phyloP scores from a whole-genome alignment of 2,888 invertebrate species.

The Molanna angustata region DNA sequence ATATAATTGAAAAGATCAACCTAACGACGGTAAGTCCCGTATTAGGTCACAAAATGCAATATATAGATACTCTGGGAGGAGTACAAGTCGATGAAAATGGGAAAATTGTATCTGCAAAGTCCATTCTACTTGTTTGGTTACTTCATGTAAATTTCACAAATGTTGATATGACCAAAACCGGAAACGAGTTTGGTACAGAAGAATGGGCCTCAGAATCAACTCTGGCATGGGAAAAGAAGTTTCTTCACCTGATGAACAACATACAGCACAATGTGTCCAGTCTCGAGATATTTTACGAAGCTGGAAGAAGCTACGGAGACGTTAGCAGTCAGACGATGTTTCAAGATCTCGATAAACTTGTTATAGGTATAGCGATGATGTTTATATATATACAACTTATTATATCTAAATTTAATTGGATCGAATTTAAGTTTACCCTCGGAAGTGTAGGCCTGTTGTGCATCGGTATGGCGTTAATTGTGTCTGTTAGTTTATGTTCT shows the following conservation, averaged over 20 bases:
- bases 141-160: slow-evolving; percentile 65
- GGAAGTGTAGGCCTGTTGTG: slow-evolving; percentile 63
- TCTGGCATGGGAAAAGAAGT: slow-evolving; percentile 61
- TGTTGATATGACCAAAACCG: slow-evolving; percentile 62
- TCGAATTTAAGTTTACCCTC: slow-evolving; percentile 22
- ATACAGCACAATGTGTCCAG: slow-evolving; percentile 41
- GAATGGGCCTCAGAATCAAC: slow-evolving; percentile 66
- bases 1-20: slow-evolving; percentile 62
- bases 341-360: slow-evolving; percentile 68
- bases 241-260: slow-evolving; percentile 48
- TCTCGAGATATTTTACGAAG: slow-evolving; percentile 54
- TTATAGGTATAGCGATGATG: slow-evolving; percentile 67
- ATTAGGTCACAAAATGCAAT: slow-evolving; percentile 65
- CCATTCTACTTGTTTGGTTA: slow-evolving; percentile 63
- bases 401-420: slow-evolving; percentile 28
- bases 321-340: slow-evolving; percentile 68
- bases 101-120: slow-evolving; percentile 60
- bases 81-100: slow-evolving; percentile 57
- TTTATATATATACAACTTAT: slow-evolving; percentile 69
- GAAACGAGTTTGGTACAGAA: slow-evolving; percentile 71
- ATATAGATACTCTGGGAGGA: slow-evolving; percentile 61
- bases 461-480: slow-evolving; percentile 70
- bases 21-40: slow-evolving; percentile 58
- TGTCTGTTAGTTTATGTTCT: slow-evolving; percentile 71
- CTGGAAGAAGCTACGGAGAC: slow-evolving; percentile 73